These are phyloP conservation scores for Metopia argyrocephala DNA, from an alignment of 2,888 invertebrate genomes.

Conservation along the genomic window DNA sequence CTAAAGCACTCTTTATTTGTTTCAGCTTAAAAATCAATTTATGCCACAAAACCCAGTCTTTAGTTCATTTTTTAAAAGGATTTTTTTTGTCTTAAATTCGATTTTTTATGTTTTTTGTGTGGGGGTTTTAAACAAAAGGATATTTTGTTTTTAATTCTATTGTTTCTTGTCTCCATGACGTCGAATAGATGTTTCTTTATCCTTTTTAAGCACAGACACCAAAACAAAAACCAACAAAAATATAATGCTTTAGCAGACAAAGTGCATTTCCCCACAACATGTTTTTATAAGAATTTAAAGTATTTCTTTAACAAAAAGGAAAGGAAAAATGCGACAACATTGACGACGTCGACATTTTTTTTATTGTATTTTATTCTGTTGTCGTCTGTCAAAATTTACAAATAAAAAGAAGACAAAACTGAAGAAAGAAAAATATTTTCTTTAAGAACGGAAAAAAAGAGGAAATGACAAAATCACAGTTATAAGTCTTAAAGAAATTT, in stretches of 20 bases:
- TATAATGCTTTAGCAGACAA: constrained; percentile 50
- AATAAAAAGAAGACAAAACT: not conserved
- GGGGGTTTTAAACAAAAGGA: constrained; percentile 35
- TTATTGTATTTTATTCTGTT: not conserved
- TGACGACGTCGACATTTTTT: not conserved
- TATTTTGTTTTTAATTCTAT: constrained; percentile 59
- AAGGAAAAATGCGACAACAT: constrained; percentile 17
- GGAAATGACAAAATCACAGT: constrained; percentile 53
- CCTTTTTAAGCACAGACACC: not conserved
- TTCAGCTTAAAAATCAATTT: not conserved
- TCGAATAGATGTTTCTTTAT: constrained; percentile 50
- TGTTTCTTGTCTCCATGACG: constrained; percentile 57
- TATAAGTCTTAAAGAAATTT: constrained; percentile 4
- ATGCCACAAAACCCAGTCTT: constrained; percentile 17
- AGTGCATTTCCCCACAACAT: constrained; percentile 41
- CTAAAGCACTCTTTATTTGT: too few species aligned
- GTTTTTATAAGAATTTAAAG: constrained; percentile 27
- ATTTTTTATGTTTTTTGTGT: not conserved
- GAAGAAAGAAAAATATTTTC: constrained; percentile 1
- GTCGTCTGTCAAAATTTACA: constrained; percentile 36
- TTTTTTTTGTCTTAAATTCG: not conserved
- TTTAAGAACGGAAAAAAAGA: constrained; percentile 37
- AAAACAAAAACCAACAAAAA: constrained; percentile 14
- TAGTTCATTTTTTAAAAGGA: constrained; percentile 1
- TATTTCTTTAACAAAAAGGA: constrained; percentile 16